These are phyloP conservation scores for Knipowitschia caucasica DNA, from an alignment of 2,797 vertebrate species.

Conservation along the genomic window DNA sequence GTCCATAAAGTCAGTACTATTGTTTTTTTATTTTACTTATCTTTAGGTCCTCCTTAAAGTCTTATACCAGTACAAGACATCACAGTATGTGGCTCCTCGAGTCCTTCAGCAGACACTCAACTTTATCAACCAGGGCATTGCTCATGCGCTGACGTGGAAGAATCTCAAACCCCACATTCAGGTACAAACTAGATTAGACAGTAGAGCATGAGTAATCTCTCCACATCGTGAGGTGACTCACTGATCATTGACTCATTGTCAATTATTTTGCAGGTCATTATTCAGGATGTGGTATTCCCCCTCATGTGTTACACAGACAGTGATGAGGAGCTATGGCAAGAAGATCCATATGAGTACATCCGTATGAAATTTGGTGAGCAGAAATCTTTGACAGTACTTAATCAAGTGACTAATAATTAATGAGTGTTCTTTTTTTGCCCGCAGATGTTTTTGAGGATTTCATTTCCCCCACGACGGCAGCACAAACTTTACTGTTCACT, in stretches of 20 bases:
- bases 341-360: slow-evolving; percentile 99
- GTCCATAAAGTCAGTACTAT: too few relatives aligned
- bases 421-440: slow-evolving; percentile 9
- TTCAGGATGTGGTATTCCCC: slow-evolving; percentile 99
- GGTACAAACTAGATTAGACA: slow-evolving; percentile 65
- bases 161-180: slow-evolving; percentile 97
- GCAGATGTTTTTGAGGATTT: slow-evolving; percentile 99
- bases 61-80: slow-evolving; percentile 96
- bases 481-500: slow-evolving; percentile 95
- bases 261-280: slow-evolving; percentile 86
- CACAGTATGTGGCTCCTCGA: slow-evolving; percentile 95
- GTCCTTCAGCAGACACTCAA: slow-evolving; percentile 98
- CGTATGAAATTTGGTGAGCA: slow-evolving; percentile 97
- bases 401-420: slow-evolving; percentile 13
- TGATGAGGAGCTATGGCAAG: slow-evolving; percentile 97
- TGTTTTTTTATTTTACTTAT: too few relatives aligned
- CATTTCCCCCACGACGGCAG: slow-evolving; percentile 97
- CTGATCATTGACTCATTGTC: slow-evolving; percentile 2
- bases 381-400: neutral
- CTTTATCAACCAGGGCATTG: slow-evolving; percentile 98
- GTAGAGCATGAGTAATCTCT: neutral
- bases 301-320: slow-evolving; percentile 99
- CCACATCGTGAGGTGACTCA: neutral
- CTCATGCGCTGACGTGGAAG: slow-evolving; percentile 97
- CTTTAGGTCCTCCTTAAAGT: slow-evolving; percentile 96